A percentile compares a stretch with the other conserved stretches of the same genome.
These are phyloP conservation scores for Drosophila jambulina DNA, from an alignment of 1,140 invertebrate genomes.

Conservation along the genomic window DNA sequence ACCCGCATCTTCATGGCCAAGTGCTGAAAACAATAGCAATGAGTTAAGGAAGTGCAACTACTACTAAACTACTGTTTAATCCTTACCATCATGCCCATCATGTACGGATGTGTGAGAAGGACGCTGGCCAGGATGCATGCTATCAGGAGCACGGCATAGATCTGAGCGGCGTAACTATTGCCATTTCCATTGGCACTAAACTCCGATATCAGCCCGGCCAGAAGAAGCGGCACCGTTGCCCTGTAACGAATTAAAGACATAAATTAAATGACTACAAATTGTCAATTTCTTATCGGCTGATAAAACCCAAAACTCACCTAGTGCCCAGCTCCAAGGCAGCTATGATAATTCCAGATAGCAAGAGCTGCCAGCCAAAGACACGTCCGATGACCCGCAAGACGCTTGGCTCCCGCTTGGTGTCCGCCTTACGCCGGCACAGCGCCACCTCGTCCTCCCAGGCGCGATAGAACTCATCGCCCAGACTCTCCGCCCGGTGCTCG, in stretches of 20 bases:
- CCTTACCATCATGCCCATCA: conserved; percentile 86
- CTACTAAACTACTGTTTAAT: fast-evolving
- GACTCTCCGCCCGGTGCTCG: conserved; percentile 86
- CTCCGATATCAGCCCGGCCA: conserved; percentile 76
- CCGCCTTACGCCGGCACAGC: conserved; percentile 21
- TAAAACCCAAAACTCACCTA: conserved; percentile 41
- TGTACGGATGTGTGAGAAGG: conserved; percentile 87
- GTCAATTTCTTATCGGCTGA: conserved; percentile 6
- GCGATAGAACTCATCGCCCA: conserved; percentile 60
- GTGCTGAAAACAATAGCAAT: conserved; percentile 29
- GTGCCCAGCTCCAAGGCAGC: conserved; percentile 58
- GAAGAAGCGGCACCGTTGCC: conserved; percentile 85
- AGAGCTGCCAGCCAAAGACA: conserved; percentile 68
- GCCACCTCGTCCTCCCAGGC: conserved; percentile 62
- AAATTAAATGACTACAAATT: conserved; percentile 7
- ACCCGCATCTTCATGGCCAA: conserved; percentile 76
- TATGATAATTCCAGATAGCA: conserved; percentile 53
- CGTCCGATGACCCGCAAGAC: conserved; percentile 54
- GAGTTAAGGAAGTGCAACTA: not conserved
- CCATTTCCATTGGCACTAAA: conserved; percentile 86
- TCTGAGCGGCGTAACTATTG: conserved; percentile 85
- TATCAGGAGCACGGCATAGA: conserved; percentile 87
- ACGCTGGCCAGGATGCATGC: conserved; percentile 86
- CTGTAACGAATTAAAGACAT: conserved; percentile 83
- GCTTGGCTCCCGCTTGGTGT: conserved; percentile 39